Evolutionary conservation across 2,888 invertebrate species (phyloP).

Genomic region (Disparrhopalites patrizii): DNA sequence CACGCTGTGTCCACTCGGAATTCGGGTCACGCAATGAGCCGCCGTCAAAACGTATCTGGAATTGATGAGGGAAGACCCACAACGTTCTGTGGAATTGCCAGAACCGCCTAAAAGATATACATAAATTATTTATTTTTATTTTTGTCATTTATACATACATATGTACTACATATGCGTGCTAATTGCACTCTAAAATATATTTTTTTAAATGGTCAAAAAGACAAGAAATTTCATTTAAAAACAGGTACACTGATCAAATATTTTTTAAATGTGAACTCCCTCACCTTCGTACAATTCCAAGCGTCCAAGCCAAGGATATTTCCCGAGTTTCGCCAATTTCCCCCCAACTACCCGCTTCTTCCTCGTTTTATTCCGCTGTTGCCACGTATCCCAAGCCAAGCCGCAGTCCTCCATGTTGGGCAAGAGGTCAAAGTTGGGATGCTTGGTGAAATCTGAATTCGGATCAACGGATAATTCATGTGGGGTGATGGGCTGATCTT

Average conservation of each 20-base stretch:
- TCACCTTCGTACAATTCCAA: slow-evolving; percentile 23
- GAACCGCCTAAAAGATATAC: slow-evolving; percentile 12
- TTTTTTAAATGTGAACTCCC: no score
- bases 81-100: slow-evolving; percentile 59
- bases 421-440: slow-evolving; percentile 20
- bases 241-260: no score
- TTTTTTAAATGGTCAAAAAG: no score
- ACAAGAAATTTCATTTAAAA: no score
- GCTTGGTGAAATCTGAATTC: background rate
- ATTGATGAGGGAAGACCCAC: slow-evolving; percentile 72
- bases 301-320: slow-evolving; percentile 22
- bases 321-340: slow-evolving; percentile 18
- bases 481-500: no score
- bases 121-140: background rate
- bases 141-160: no score
- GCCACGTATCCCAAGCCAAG: background rate
- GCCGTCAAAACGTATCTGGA: slow-evolving; percentile 70
- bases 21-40: slow-evolving; percentile 64
- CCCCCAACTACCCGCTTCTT: slow-evolving; percentile 23
- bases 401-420: slow-evolving; percentile 19
- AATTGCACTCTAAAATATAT: no score
- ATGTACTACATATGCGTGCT: no score
- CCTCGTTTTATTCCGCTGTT: background rate
- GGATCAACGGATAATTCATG: slow-evolving; percentile 22
- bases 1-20: slow-evolving; percentile 20